Base-by-base conservation (phyloP, 2,113 vertebrate species). In the Plotosus lineatus region DNA sequence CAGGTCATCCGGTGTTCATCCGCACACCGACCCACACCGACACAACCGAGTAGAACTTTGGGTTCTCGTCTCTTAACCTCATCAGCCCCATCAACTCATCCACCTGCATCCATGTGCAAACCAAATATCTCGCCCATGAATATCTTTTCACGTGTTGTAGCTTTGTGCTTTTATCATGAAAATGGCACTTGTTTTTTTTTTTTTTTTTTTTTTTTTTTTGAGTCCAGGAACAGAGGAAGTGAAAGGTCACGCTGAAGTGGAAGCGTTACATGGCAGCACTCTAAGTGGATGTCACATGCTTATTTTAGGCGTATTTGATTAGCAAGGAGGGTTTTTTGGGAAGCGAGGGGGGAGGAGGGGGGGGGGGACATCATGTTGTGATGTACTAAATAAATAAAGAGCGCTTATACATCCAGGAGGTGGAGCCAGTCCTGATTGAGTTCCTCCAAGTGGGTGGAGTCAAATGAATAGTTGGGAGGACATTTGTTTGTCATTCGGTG, bases 171-270 rank as follows among this genome's bases (percentile, higher is more conserved):
- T 44, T 55, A 75, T 36, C 84, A 79, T 80, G 40, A 77, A 15
- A 4, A 5, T 71, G 76, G 85, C 58, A 56, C 28, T 46, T 15
- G 23, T 63, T 53, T 50, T 50, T 6, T 53, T 21, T 55, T 40
- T 46, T 15, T 36, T 63, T 53, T 50, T 50, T 6, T 53, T 21
- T 26, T 48, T 10, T 46, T 61, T 51, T 53, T 38, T 0, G 19
- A 65, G 3, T 23, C 9, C 15, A 61, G 58, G 31, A 28, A 61
- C 44, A 2, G 50, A 44, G 73, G 65, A 86, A 44, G 53, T 40
- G n/a, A 81, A 84, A 84, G 88, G 88, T 89, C 86, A 82, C 31
- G 42, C 66, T 28, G 21, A 2, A 72, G 83, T 81, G 71, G 63
- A 79, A 61, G 48, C 40, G 23, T 68, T 77, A 46, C 44, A 48